Conservation (phyloP, 1,140 invertebrate species). For the Adoxophyes honmai region DNA sequence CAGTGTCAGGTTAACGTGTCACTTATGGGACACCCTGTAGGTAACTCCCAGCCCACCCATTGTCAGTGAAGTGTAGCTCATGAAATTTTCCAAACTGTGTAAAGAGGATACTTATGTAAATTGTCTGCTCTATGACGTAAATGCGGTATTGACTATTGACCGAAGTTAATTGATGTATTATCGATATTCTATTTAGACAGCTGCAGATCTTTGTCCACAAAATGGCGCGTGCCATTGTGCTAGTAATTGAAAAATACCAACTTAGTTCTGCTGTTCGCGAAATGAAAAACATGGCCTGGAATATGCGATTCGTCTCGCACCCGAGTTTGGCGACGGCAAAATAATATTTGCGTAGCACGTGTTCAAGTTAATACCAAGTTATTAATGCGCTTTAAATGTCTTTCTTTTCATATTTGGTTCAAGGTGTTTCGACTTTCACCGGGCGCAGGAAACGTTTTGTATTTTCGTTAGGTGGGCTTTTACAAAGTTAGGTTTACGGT, state of each 20-base stretch:
- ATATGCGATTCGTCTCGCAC: neutral
- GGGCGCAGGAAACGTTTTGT: too few species aligned
- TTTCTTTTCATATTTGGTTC: too few species aligned
- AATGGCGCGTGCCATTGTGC: constrained; percentile 1
- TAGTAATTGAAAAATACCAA: neutral
- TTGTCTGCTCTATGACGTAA: constrained; percentile 5
- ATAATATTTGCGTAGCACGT: neutral
- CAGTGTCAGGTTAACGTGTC: too few species aligned
- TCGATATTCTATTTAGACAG: constrained; percentile 5
- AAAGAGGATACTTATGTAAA: too few species aligned
- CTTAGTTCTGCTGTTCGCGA: neutral
- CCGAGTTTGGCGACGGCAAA: neutral
- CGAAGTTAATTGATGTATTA: neutral
- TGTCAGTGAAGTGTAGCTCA: too few species aligned
- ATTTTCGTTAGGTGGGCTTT: too few species aligned
- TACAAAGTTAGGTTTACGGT: neutral
- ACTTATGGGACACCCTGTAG: too few species aligned
- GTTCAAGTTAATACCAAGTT: too few species aligned
- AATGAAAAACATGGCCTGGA: neutral
- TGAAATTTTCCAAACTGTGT: too few species aligned
- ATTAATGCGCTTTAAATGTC: too few species aligned
- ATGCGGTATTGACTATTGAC: neutral
- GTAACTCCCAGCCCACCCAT: too few species aligned
- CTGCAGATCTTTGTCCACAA: neutral
- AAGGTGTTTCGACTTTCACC: too few species aligned